Base-by-base conservation (phyloP, 2,888 invertebrate species). In the Glaucopsyche alexis region DNA sequence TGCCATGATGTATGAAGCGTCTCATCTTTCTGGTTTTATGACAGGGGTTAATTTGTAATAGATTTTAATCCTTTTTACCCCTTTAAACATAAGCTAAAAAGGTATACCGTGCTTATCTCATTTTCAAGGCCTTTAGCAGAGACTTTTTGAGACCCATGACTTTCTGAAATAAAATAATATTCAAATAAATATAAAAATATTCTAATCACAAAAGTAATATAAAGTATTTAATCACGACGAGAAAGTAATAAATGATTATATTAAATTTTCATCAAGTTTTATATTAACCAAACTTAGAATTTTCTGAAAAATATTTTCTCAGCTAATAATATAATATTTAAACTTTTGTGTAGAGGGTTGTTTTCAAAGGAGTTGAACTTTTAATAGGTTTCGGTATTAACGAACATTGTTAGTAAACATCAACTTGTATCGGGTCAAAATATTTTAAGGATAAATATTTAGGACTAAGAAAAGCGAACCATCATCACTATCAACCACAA, bases 321-420 rank as follows among this genome's bases (percentile, higher is more conserved):
- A 19, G 45, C 67, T 19, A 47, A 47, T 47, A 67, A 47, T 13
- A 11, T 45, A 4, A 45, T 67, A 19, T 67, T 67, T 67, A 45
- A 67, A 67, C 13, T 67, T 67, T 67, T 67, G 29, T 47, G 19
- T 67, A 6, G 29, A 47, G 45, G 29, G 45, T 47, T 67, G 67
- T 67, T 67, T 67, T 67, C 67, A 67, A 67, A 67, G 67, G 29
- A 67, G 16, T 67, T 11, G 11, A 67, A 47, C 47, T 67, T 67
- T 67, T 19, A 47, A 67, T 67, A 67, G 47, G 67, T 47, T 67
- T 47, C 47, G 11, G 19, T 47, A 67, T 47, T 67, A 29, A 47
- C 45, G 47, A 67, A 47, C 13, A 67, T 67, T 67, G 47, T 67
- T 11, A 47, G 19, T 47, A 67, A 47, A 19, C 16, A 19, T 8